Base-by-base conservation (phyloP, 2,888 invertebrate genomes). In the Tiphia femorata region DNA sequence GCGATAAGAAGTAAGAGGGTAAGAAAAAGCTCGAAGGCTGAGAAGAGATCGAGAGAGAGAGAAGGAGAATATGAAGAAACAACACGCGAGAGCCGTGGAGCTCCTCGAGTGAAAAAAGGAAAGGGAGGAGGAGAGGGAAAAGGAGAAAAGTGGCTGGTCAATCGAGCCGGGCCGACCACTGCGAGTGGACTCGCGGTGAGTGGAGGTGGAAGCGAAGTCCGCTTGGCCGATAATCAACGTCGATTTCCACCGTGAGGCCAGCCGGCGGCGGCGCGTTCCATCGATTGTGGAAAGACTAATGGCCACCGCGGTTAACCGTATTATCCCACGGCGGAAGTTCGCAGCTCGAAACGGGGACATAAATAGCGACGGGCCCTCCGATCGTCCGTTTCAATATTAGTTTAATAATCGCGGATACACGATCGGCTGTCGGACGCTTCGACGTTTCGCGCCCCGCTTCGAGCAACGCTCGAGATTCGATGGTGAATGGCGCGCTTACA, bases 271-370 rank as follows among this genome's bases (percentile, higher is more conserved):
- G 61, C 70, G 66, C 64, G 60, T 62, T 33, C 57, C 70, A 71
- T 72, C 70, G 70, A 71, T 71, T 71, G 66, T 72, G 72, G 70
- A 70, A 72, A 71, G 70, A 71, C 70, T 70, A 72, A 71, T 71
- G 70, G 70, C 61, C 60, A 72, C 41, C 60, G 72, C 62, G 70
- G 70, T 71, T 72, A 71, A 71, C 70, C 70, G 70, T 71, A 67
- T 72, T 71, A 72, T 72, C 72, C 73, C 70, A 56, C 62, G 57
- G 62, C 72, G 70, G 72, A 70, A 72, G 72, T 65, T 49, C 68
- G 63, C 65, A 62, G 55, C 58, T 73, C 58, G 64, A 67, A 71
- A 66, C 71, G 67, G 62, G 54, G 55, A 72, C 68, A 70, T 70
- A 73, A 73, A 73, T 72, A 71, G 59, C 61, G 61, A 37, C 50